Evolutionary conservation across 2,113 vertebrate genomes (phyloP), one percentile per base, ranked within the genome.

Genomic region (Catharus fuscescens): DNA sequence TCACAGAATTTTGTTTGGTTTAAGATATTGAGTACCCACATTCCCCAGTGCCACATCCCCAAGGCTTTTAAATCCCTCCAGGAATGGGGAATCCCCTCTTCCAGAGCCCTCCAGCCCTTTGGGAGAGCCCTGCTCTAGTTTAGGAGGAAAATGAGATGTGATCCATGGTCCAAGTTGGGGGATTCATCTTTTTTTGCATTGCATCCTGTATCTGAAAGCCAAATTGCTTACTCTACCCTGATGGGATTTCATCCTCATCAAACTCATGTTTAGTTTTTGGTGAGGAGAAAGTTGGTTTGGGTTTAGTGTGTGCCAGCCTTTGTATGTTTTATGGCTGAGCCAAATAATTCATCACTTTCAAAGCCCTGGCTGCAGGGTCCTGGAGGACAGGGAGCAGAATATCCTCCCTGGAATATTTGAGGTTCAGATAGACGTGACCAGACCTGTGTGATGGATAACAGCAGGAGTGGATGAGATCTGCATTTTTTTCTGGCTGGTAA

Each of bases 11-110:
- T 60, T 24, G 18, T 16, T 45, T 20, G n/a, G 47, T 60, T 60
- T 44, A 28, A n/a, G 11, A 32, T 23, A 23, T 3, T 17, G 24
- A 36, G 18, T 12, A 23, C 2, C 16, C 17, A 3, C 2, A 0
- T 45, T 18, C 38, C 38, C 53, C 38, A 2, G 38, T 25, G 36
- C 12, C 28, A 45, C 38, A 29, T n/a, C 61, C 47, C 40, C 3
- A 0, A 12, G 44, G 36, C 12, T 67, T 59, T 69, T 34, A 10
- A 47, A 76, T 54, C 54, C n/a, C 20, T 21, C 20, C 40, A 26
- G 70, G 38, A 45, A 21, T 20, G 19, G 52, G 45, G 28, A 18
- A 3, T 26, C 38, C 18, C 5, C 19, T 18, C 6, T 38, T 16
- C 24, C 32, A 81, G 42, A 32, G 15, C 13, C 47, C 36, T 16